Base-by-base conservation (phyloP, 2,113 vertebrate genomes). In the Hystrix cristata region DNA sequence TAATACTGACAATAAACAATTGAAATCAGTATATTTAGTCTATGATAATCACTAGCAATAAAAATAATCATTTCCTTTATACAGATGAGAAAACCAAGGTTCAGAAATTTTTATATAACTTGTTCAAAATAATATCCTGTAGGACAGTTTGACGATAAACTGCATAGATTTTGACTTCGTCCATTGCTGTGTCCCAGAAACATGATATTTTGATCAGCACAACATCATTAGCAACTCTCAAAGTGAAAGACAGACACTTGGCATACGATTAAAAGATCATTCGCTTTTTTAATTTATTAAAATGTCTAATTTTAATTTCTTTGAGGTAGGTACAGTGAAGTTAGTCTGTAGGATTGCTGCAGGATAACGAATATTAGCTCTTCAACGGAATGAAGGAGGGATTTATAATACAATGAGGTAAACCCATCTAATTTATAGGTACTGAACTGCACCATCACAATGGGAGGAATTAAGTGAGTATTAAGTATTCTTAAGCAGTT, bases 401-500 rank as follows among this genome's bases (percentile, higher is more conserved):
- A 48, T 80, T n/a, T 64, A 72, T 2, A 81, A 62, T 34, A 72
- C 43, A 81, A 53, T 34, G 23, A 69, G 31, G 7, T 4, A 8
- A 9, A 34, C 51, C 23, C 14, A 55, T 67, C n/a, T 59, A 21
- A 82, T 82, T 74, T 89, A 43, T 59, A 59, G 34, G 23, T 15
- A 80, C 55, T 34, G 1, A 5, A 78, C 55, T 91, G 21, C 8
- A 62, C 4, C 60, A 71, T 13, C 48, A 46, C 65, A 87, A 64
- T 53, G 27, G 59, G 86, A 81, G 46, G 53, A 94, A 43, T 1
- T 48, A 60, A 46, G 31, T 48, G 79, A 97, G 83, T 72, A 16
- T 27, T 92, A 95, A 67, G 53, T 87, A 76, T 55, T 79, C 62
- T 79, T 80, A 60, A 53, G 60, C 21, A 86, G 57, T 93, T 86